Conservation (phyloP, 92 coral and sea anemone species). For the Diadumene lineata region DNA sequence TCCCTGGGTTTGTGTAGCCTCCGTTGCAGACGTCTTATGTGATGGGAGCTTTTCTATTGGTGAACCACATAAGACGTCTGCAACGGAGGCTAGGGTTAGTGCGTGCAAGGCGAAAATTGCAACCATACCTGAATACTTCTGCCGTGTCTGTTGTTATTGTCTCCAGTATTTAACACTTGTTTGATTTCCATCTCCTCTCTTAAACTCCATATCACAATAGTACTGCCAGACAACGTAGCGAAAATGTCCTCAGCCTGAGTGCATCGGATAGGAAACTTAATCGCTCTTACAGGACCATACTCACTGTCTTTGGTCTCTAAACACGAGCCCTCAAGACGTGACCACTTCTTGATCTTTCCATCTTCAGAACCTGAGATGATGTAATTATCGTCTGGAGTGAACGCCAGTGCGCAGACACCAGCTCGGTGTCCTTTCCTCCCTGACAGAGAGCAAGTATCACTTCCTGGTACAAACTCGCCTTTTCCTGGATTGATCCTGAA, state of each 20-base stretch:
- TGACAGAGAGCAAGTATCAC: slow-evolving; percentile 53
- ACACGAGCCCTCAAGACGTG: slow-evolving; percentile 56
- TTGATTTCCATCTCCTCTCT: slow-evolving; percentile 7
- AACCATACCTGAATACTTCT: slow-evolving; percentile 13
- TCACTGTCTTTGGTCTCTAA: slow-evolving; percentile 34
- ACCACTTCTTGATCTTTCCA: slow-evolving; percentile 72
- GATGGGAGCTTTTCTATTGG: too few relatives aligned
- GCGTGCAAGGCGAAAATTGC: too few relatives aligned
- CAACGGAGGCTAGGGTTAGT: too few relatives aligned
- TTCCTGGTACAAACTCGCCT: slow-evolving; percentile 91
- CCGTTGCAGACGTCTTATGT: too few relatives aligned
- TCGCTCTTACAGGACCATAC: slow-evolving; percentile 62
- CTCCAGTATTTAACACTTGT: not conserved
- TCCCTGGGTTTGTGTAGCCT: too few relatives aligned
- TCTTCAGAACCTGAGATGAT: slow-evolving; percentile 86
- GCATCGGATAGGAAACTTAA: slow-evolving; percentile 62
- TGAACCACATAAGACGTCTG: too few relatives aligned
- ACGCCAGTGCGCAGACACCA: slow-evolving; percentile 74
- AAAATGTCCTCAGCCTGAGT: slow-evolving; percentile 53
- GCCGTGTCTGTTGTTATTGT: slow-evolving; percentile 1
- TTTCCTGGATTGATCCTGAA: slow-evolving; percentile 82
- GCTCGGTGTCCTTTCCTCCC: slow-evolving; percentile 70
- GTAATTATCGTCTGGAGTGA: slow-evolving; percentile 60
- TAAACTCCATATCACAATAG: slow-evolving; percentile 69
- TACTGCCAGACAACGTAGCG: slow-evolving; percentile 70